Conservation (phyloP, 1,140 invertebrate species). For the Parasteatoda tepidariorum region DNA sequence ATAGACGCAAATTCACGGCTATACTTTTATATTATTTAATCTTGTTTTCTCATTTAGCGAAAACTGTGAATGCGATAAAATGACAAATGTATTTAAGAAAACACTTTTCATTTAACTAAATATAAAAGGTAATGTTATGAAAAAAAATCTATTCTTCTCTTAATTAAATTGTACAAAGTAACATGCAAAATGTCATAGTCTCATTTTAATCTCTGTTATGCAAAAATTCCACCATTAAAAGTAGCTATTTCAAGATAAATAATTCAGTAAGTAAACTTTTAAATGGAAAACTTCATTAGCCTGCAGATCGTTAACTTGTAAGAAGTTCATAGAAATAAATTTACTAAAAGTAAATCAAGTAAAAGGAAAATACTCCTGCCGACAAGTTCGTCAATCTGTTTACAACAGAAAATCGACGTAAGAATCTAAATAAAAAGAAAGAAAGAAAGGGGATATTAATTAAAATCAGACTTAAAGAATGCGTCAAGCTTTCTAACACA, state of each 20-base stretch:
- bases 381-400: background rate
- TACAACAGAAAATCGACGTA: background rate
- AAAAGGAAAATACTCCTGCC: background rate
- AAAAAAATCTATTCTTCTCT: too few species aligned
- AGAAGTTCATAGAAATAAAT: background rate
- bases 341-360: background rate
- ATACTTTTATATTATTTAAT: too few species aligned
- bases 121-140: too few species aligned
- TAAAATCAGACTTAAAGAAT: conserved; percentile 21
- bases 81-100: too few species aligned
- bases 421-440: background rate
- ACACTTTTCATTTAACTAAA: too few species aligned
- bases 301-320: background rate
- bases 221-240: background rate
- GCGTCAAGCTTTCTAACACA: background rate
- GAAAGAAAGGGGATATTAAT: conserved; percentile 6
- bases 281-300: background rate
- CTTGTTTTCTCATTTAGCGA: too few species aligned
- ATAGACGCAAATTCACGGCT: too few species aligned
- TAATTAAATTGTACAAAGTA: too few species aligned
- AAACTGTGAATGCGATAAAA: too few species aligned
- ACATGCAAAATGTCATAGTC: too few species aligned
- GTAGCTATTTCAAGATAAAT: background rate
- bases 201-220: too few species aligned
- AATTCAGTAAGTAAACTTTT: background rate